phyloP scores from a whole-genome alignment of 2,888 invertebrate species.

The Ramazzottius varieornatus region DNA sequence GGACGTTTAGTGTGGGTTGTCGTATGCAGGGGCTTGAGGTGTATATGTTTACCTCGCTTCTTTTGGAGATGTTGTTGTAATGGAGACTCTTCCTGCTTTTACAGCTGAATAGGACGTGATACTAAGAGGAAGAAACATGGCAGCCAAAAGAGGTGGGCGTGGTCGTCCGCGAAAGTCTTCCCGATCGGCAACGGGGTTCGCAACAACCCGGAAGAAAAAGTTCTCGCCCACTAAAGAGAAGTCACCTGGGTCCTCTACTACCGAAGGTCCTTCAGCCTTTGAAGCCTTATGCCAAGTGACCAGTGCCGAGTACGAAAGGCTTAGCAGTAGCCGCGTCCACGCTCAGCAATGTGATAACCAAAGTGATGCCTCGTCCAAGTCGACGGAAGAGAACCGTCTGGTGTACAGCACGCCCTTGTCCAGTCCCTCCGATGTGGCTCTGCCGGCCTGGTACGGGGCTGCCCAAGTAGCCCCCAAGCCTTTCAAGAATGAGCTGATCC shows the following conservation, averaged over 20 bases:
- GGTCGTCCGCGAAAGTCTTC: neutral
- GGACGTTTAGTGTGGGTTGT: too few relatives aligned
- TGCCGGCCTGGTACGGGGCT: neutral
- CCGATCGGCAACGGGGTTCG: neutral
- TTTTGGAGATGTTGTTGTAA: too few relatives aligned
- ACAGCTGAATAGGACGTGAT: too few relatives aligned
- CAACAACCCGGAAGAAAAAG: neutral
- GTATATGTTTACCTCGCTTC: too few relatives aligned
- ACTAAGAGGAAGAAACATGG: neutral
- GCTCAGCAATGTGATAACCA: neutral
- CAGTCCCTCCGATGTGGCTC: neutral
- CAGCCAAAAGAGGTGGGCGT: neutral
- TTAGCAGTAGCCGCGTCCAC: neutral
- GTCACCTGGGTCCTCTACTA: neutral
- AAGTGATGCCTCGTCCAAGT: slow-evolving; percentile 1
- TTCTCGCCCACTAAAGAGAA: neutral
- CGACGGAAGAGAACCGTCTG: neutral
- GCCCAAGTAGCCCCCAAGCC: neutral
- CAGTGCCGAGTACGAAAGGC: neutral
- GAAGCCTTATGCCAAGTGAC: neutral
- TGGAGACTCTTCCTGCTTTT: too few relatives aligned
- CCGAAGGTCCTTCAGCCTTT: neutral
- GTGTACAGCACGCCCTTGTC: too few relatives aligned
- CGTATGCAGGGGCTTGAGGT: too few relatives aligned
- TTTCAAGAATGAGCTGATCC: neutral